Base-by-base conservation (phyloP, 2,888 invertebrate species). In the Synergus laeviventris region DNA sequence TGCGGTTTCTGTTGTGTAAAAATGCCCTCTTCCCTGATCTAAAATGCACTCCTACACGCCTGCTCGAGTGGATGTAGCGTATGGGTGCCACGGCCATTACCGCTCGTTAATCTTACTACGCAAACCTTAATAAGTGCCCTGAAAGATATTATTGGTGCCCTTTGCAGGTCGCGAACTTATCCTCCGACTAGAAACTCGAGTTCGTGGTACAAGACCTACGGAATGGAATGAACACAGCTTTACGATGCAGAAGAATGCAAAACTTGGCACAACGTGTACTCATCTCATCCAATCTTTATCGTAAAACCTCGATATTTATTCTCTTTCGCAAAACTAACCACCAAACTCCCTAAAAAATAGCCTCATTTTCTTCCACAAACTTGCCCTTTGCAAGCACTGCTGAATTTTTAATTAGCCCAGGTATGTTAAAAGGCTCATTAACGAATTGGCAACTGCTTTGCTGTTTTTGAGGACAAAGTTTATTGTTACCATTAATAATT, bases 71-170 rank as follows among this genome's bases (percentile, higher is more conserved):
- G 78, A 77, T 78, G 77, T 73, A 76, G 74, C 79, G 78, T 79
- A 78, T 81, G 76, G 84, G 85, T 84, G 84, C 85, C 83, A 84
- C 82, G 82, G 84, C 84, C 84, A 85, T 86, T 86, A 84, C 82
- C 80, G 84, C 86, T 85, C 86, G 86, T 86, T 86, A 85, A 86
- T 85, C 86, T 85, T 86, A 74, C 83, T 82, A 79, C 80, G 84
- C 83, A 81, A 81, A 83, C 84, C 84, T 85, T 85, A 85, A 86
- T 85, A 86, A 86, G 86, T 83, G 85, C 84, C 83, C 84, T 82
- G 82, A 78, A 81, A 82, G 81, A 80, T 82, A 81, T 81, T 79
- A 81, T 81, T 81, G 81, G 79, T 79, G 79, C 81, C 77, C 79
- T 76, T 77, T 21, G 74, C 76, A 66, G 79, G 79, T 81, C 81